phyloP scores from a whole-genome alignment of 2,888 invertebrate genomes.

The Subacronicta megacephala region DNA sequence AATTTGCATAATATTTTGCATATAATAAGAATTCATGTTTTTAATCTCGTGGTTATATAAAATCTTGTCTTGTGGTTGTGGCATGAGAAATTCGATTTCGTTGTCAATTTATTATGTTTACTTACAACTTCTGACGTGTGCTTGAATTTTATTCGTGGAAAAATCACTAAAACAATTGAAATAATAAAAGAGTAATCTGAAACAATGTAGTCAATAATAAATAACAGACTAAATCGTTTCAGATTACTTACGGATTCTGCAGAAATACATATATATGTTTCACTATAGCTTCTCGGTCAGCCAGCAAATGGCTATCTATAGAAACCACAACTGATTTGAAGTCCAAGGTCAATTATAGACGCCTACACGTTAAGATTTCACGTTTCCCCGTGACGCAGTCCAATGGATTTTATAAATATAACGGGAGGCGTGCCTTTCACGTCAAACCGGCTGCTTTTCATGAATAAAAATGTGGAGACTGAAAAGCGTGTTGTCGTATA shows the following conservation, averaged over 20 bases:
- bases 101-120: too few relatives aligned
- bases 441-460: constrained; percentile 44
- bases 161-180: too few relatives aligned
- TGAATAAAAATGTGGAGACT: neutral
- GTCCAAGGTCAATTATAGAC: constrained; percentile 48
- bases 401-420: constrained; percentile 53
- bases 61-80: too few relatives aligned
- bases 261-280: too few relatives aligned
- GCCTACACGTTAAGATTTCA: constrained; percentile 40
- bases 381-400: constrained; percentile 55
- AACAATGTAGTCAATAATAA: too few relatives aligned
- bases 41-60: neutral
- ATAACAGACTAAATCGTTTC: too few relatives aligned
- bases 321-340: constrained; percentile 34
- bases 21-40: constrained; percentile 21
- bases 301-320: constrained; percentile 17
- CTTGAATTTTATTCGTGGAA: too few relatives aligned
- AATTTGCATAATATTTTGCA: too few relatives aligned
- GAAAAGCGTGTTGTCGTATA: neutral
- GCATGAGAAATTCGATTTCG: too few relatives aligned
- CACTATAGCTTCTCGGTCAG: constrained; percentile 14
- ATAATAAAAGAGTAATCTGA: too few relatives aligned
- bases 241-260: too few relatives aligned
- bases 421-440: constrained; percentile 59
- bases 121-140: too few relatives aligned